Conservation (phyloP, 2,797 vertebrate species). For the Kryptopterus vitreolus region DNA sequence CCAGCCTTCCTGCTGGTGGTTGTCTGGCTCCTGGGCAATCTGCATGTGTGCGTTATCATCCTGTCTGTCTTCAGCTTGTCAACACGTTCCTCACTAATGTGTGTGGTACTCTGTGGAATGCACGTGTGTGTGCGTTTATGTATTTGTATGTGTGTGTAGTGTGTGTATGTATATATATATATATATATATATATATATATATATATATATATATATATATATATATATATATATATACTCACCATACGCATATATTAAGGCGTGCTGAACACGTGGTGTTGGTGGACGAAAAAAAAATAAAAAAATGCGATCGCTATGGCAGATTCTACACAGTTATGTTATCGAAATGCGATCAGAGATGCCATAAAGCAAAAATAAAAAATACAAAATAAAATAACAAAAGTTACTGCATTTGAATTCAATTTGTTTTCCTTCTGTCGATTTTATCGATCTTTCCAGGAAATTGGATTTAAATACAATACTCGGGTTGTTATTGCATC, state of each 20-base stretch:
- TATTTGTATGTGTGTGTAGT: too few relatives aligned
- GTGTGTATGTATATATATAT: too few relatives aligned
- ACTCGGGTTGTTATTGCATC: too few relatives aligned
- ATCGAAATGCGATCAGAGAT: constrained; percentile 2
- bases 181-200: not conserved
- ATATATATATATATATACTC: too few relatives aligned
- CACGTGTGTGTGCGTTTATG: not conserved
- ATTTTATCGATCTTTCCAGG: constrained; percentile 8
- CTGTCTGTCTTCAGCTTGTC: constrained; percentile 64
- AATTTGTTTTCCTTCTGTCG: not conserved
- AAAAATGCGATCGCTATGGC: not conserved
- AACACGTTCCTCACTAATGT: constrained; percentile 59
- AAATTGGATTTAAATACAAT: not conserved
- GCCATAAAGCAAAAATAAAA: not conserved
- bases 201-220: too few relatives aligned
- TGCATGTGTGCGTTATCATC: constrained; percentile 57
- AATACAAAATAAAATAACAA: too few relatives aligned
- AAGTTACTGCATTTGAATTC: not conserved
- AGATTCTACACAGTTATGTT: not conserved
- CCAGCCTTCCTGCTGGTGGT: not conserved
- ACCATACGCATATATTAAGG: too few relatives aligned
- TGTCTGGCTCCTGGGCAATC: constrained; percentile 34
- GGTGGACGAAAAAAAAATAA: not conserved
- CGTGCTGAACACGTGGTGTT: constrained; percentile 5
- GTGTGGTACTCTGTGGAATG: constrained; percentile 41